These are phyloP conservation scores for Tetanocera ferruginea DNA, from an alignment of 2,888 invertebrate species.

Conservation along the genomic window DNA sequence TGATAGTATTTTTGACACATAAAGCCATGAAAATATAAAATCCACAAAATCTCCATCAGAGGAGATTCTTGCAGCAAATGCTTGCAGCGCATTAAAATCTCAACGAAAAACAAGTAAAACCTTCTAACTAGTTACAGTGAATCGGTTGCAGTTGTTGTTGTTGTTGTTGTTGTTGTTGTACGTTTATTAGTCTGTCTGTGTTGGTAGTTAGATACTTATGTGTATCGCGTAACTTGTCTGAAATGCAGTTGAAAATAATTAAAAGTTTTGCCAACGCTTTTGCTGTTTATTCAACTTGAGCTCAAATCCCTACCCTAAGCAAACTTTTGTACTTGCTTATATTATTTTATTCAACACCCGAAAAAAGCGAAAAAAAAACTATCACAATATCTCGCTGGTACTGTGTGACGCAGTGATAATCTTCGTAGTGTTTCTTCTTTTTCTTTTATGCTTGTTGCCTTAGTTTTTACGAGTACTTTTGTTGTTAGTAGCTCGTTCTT, in stretches of 20 bases:
- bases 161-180: not conserved
- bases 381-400: not conserved
- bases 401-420: no score
- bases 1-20: no score
- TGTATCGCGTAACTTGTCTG: not conserved
- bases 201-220: not conserved
- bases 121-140: not conserved
- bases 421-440: not conserved
- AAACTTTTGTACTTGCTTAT: no score
- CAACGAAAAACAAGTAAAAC: no score
- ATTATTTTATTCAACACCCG: no score
- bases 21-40: no score
- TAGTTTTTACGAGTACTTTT: not conserved
- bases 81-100: no score
- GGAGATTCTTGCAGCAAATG: no score
- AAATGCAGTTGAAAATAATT: constrained; percentile 28
- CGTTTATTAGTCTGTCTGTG: not conserved
- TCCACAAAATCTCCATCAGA: no score
- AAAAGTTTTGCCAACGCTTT: constrained; percentile 20
- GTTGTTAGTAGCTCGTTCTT: not conserved
- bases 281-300: not conserved
- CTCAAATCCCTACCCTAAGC: not conserved
- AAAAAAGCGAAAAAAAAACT: not conserved
- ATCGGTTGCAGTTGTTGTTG: not conserved
- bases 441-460: not conserved